These are phyloP conservation scores for Sycophaga agraensis DNA, from an alignment of 1,140 invertebrate genomes.

Conservation along the genomic window DNA sequence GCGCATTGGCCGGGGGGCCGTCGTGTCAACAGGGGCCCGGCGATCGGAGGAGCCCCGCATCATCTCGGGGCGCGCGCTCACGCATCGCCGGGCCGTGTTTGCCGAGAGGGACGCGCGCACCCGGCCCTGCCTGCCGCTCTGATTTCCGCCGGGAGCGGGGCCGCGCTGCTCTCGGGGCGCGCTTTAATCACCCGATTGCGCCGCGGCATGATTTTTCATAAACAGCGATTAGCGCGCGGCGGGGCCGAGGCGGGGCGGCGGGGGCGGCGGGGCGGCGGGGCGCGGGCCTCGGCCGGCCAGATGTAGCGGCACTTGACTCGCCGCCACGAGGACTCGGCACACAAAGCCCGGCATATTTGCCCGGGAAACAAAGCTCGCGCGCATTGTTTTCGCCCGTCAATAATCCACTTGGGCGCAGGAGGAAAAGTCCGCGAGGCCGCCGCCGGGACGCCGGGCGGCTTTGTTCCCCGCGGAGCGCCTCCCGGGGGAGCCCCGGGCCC, in stretches of 20 bases:
- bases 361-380: background rate
- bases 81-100: slow-evolving; percentile 43
- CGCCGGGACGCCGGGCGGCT: no score
- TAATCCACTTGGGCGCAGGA: background rate
- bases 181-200: slow-evolving; percentile 58
- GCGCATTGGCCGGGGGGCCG: no score
- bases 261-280: background rate
- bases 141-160: slow-evolving; percentile 43
- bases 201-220: slow-evolving; percentile 1
- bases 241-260: no score
- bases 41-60: background rate
- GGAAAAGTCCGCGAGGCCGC: background rate
- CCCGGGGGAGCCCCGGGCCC: background rate
- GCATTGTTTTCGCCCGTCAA: slow-evolving; percentile 6
- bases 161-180: slow-evolving; percentile 36
- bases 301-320: slow-evolving; percentile 20
- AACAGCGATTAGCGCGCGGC: background rate
- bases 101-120: slow-evolving; percentile 46
- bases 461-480: no score
- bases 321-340: background rate
- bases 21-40: no score
- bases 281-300: background rate
- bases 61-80: background rate
- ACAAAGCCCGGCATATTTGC: no score
- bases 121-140: slow-evolving; percentile 41